A percentile compares a stretch with the other conserved stretches of the same genome.
These are phyloP conservation scores for Fragum fragum DNA, from an alignment of 2,888 invertebrate species.

Conservation along the genomic window DNA sequence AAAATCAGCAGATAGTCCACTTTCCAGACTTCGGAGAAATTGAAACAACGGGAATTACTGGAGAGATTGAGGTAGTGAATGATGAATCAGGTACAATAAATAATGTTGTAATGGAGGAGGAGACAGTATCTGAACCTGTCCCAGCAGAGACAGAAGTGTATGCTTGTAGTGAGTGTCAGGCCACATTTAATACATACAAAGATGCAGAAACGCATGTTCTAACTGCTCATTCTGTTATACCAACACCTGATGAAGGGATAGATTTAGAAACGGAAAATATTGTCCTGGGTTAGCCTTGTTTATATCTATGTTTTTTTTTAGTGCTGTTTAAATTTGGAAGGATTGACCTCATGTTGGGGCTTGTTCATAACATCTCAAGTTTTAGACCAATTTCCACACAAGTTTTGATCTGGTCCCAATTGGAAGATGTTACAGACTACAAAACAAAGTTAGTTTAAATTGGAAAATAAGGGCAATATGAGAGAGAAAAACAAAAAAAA, in stretches of 20 bases:
- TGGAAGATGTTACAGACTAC: too few species aligned
- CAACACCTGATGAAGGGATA: slow-evolving; percentile 5
- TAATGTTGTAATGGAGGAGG: not conserved
- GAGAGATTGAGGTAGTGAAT: not conserved
- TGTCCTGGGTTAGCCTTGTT: not conserved
- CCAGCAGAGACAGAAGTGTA: slow-evolving; percentile 63
- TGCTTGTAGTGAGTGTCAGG: slow-evolving; percentile 76
- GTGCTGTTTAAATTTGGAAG: too few species aligned
- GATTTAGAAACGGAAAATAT: slow-evolving; percentile 1
- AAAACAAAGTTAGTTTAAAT: too few species aligned
- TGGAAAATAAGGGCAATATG: too few species aligned
- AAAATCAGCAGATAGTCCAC: not conserved
- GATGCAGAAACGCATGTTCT: slow-evolving; percentile 72
- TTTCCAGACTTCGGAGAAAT: not conserved
- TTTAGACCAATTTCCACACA: too few species aligned
- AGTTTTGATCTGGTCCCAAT: too few species aligned
- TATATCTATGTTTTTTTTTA: too few species aligned
- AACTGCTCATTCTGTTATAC: slow-evolving; percentile 55
- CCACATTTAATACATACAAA: slow-evolving; percentile 63
- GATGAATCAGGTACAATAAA: not conserved
- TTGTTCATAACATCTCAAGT: too few species aligned
- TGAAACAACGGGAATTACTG: not conserved
- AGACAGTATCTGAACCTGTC: not conserved
- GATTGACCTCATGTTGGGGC: too few species aligned
- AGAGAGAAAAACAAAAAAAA: too few species aligned